These are phyloP conservation scores for Ylistrum balloti DNA, from an alignment of 1,140 invertebrate species.

Conservation along the genomic window DNA sequence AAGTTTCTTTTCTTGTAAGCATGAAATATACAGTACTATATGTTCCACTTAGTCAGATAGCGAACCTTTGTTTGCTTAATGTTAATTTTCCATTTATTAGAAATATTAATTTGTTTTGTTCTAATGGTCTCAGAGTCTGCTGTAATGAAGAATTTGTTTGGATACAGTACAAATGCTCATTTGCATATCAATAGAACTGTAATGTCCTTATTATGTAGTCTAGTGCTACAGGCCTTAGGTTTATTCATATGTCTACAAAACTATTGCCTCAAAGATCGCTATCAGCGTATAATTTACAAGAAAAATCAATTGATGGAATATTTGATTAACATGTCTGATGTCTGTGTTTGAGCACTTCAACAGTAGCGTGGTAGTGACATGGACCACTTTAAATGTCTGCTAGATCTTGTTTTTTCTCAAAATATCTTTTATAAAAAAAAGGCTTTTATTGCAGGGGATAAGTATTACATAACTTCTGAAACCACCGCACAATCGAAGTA, in stretches of 20 bases:
- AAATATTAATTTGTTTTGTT: no score
- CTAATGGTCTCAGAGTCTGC: no score
- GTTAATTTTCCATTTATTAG: no score
- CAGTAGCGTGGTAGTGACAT: background rate
- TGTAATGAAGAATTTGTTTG: no score
- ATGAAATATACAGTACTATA: no score
- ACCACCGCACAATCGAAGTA: no score
- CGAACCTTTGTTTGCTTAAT: no score
- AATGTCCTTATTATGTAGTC: background rate
- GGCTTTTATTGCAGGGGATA: no score
- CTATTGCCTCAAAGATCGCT: conserved; percentile 2
- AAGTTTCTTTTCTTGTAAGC: no score
- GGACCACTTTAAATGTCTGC: background rate
- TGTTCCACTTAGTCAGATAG: no score
- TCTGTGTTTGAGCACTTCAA: background rate
- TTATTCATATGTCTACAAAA: background rate
- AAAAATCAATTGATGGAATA: conserved; percentile 34
- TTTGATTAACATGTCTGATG: background rate
- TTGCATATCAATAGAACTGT: background rate
- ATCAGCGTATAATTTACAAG: background rate
- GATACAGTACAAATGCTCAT: background rate
- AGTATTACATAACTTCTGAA: no score
- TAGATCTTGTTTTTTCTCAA: background rate
- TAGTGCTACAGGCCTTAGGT: background rate
- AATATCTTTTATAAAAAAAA: background rate